Conservation (phyloP, 1,140 invertebrate genomes). For the Eurosta solidaginis region DNA sequence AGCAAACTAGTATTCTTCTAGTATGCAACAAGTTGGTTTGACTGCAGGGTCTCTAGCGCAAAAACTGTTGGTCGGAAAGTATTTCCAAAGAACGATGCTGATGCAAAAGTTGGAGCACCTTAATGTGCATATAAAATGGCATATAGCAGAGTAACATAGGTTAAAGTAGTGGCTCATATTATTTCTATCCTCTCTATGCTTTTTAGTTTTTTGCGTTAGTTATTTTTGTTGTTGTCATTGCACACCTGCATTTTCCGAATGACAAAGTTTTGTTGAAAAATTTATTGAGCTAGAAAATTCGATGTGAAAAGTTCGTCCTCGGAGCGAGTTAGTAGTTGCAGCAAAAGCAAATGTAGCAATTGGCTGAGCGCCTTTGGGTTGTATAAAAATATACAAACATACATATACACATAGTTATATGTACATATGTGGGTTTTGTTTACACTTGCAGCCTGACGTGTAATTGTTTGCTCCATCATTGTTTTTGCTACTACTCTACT, state of each 20-base stretch:
- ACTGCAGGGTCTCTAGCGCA: too few species aligned
- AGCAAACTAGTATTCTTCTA: too few species aligned
- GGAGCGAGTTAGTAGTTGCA: background rate
- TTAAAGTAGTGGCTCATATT: background rate
- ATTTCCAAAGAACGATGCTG: too few species aligned
- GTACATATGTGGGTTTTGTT: background rate
- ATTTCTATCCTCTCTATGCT: background rate
- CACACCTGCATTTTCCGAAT: slow-evolving; percentile 33
- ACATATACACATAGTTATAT: background rate
- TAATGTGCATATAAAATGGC: too few species aligned
- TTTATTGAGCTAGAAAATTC: slow-evolving; percentile 38
- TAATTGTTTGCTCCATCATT: too few species aligned
- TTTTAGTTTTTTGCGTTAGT: background rate
- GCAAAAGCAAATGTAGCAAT: background rate
- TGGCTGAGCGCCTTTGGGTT: background rate
- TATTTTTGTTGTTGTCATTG: slow-evolving; percentile 8
- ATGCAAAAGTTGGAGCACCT: too few species aligned
- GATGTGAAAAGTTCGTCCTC: slow-evolving; percentile 34
- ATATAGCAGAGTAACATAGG: background rate
- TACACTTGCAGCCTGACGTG: background rate
- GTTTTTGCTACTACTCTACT: too few species aligned
- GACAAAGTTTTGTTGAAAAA: slow-evolving; percentile 35
- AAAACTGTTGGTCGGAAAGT: too few species aligned
- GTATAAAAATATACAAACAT: background rate
- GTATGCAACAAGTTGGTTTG: too few species aligned